Percentiles rank a stretch among this genome's conserved stretches.
These are phyloP conservation scores for Cryptophagus acutangulus DNA, from an alignment of 2,888 invertebrate species.

Conservation along the genomic window DNA sequence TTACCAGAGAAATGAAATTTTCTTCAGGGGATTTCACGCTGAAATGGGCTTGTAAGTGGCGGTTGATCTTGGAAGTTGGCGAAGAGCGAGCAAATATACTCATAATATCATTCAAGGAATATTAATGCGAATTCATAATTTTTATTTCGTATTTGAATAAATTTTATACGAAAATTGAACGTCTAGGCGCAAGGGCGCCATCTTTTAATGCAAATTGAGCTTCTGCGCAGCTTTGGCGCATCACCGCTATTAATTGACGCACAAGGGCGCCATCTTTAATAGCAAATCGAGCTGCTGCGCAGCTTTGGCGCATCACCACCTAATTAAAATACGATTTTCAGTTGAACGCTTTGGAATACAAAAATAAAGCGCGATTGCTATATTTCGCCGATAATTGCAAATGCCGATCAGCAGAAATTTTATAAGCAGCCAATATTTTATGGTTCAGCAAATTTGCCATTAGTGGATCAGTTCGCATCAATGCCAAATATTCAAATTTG, in stretches of 20 bases:
- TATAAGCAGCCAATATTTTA: slow-evolving; percentile 86
- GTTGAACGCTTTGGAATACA: slow-evolving; percentile 13
- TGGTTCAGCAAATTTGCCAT: slow-evolving; percentile 62
- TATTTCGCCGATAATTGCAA: slow-evolving; percentile 69
- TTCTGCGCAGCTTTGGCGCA: neutral
- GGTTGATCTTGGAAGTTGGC: slow-evolving; percentile 66
- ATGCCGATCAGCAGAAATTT: slow-evolving; percentile 59
- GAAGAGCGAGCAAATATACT: slow-evolving; percentile 62
- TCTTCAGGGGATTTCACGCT: neutral
- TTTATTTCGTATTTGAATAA: no score
- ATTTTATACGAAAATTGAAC: no score
- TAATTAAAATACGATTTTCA: neutral
- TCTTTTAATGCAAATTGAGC: no score
- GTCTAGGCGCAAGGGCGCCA: no score
- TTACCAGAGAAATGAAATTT: neutral
- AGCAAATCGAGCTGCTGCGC: no score
- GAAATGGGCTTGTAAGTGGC: neutral
- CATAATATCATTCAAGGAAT: slow-evolving; percentile 52
- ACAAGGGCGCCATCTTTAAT: no score
- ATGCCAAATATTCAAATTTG: no score
- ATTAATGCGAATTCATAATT: no score
- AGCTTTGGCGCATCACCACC: neutral
- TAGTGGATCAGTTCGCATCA: slow-evolving; percentile 51
- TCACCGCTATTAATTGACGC: no score
- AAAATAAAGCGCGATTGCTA: slow-evolving; percentile 52